Evolutionary conservation across 2,797 vertebrate genomes (phyloP).

Genomic region (Paratrypauchen microcephalus): DNA sequence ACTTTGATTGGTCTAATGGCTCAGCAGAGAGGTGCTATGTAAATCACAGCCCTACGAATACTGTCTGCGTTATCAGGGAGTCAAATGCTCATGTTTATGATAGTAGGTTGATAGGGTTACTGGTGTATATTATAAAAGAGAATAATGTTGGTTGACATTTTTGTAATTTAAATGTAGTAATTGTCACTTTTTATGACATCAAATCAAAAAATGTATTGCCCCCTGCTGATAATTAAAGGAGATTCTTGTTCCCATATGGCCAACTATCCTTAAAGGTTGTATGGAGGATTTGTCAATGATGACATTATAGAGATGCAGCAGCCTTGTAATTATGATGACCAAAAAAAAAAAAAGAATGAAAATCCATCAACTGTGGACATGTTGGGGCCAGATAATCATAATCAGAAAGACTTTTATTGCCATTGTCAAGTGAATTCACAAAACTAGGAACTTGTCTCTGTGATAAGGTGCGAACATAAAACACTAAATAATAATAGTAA

Average conservation of each 20-base stretch:
- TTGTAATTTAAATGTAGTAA: neutral
- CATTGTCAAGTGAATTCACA: no score
- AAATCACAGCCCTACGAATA: constrained; percentile 17
- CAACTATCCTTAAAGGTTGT: neutral
- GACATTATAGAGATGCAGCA: no score
- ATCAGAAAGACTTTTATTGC: no score
- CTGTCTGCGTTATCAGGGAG: constrained; percentile 2
- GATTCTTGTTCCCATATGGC: neutral
- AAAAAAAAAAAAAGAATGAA: no score
- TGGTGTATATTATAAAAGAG: neutral
- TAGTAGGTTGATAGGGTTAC: constrained; percentile 15
- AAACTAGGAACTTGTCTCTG: no score
- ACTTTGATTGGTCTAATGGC: constrained; percentile 59
- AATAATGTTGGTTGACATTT: neutral
- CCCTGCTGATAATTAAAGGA: neutral
- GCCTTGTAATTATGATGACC: no score
- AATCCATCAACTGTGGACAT: no score
- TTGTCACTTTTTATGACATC: neutral
- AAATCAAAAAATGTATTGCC: neutral
- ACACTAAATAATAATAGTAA: no score
- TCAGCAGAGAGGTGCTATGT: constrained; percentile 25
- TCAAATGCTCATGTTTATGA: constrained; percentile 18
- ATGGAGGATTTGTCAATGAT: no score
- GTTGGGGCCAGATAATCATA: no score
- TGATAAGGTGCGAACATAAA: no score